Evolutionary conservation across 2,888 invertebrate genomes (phyloP), one percentile per base, ranked within the genome.

Genomic region (Gibbula magus): DNA sequence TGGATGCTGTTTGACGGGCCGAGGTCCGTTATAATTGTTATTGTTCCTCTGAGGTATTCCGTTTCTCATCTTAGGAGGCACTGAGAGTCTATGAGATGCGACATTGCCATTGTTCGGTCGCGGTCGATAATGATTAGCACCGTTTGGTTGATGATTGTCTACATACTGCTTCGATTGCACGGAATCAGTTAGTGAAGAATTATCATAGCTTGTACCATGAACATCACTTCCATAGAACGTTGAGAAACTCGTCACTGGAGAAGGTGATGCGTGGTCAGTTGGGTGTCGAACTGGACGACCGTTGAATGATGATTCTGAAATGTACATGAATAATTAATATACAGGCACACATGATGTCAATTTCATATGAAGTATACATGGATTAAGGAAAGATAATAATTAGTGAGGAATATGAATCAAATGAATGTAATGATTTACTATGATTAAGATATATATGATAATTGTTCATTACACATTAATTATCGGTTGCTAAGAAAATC

Each of bases 191-290:
- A 61, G 29, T 29, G 61, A 61, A 29, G 61, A 61, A 61, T 61
- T 61, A 5, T 61, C 61, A 25, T 61, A 61, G 61, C 61, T 61
- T 25, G 25, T 61, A 3, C 61, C 61, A 29, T 61, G 61, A 16
- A 29, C 29, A 61, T 61, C 61, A 25, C 74, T 51, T 39, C 74
- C 74, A 51, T 74, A 74, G 74, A 74, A 74, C 10, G 74, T 74
- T 8, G 74, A 74, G 51, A 74, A 74, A 51, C 74, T 74, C 2
- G 51, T 51, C 13, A 51, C 45, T 22, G 74, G 51, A 8, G 45
- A 45, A 25, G 39, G 25, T 18, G 45, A 51, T 0, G 20, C 45
- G 10, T 74, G 74, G 25, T 74, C 39, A 45, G 25, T 51, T 74
- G 74, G 74, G 25, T 74, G 74, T 16, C 51, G 74, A 51, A 32